Conservation (phyloP, 2,888 invertebrate genomes). For the Macroteleia sp. region DNA sequence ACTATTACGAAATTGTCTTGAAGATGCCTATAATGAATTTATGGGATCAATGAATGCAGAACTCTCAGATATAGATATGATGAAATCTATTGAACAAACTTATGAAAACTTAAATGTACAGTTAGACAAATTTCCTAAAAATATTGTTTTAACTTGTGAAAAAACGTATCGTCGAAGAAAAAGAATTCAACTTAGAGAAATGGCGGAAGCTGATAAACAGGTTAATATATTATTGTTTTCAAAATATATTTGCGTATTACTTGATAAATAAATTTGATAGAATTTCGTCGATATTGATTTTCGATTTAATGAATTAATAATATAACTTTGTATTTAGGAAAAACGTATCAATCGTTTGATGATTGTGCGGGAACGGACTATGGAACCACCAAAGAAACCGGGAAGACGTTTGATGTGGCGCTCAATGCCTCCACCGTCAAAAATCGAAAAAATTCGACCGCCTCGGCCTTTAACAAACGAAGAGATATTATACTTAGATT, state of each 20-base stretch:
- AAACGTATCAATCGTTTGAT: slow-evolving; percentile 76
- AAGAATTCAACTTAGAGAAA: slow-evolving; percentile 84
- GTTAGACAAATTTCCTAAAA: slow-evolving; percentile 86
- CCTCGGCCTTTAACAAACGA: slow-evolving; percentile 71
- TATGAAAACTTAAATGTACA: slow-evolving; percentile 84
- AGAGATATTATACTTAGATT: slow-evolving; percentile 72
- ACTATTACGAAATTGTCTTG: no score
- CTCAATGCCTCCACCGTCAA: slow-evolving; percentile 66
- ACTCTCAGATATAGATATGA: slow-evolving; percentile 85
- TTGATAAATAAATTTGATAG: no score
- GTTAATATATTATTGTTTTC: slow-evolving; percentile 74
- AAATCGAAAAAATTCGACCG: slow-evolving; percentile 56
- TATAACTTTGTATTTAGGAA: no score
- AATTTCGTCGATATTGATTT: no score
- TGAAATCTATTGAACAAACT: slow-evolving; percentile 86
- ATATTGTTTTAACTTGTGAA: slow-evolving; percentile 85
- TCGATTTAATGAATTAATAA: no score
- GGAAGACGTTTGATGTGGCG: slow-evolving; percentile 70
- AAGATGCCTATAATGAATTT: no score
- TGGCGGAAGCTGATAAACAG: slow-evolving; percentile 86
- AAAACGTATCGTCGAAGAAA: slow-evolving; percentile 85
- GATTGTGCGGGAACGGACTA: slow-evolving; percentile 73
- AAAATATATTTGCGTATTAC: no score
- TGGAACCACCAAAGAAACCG: slow-evolving; percentile 74
- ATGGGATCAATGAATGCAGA: no score